A percentile compares a stretch with the other conserved stretches of the same genome.
These are phyloP conservation scores for Scrobipalpa atriplicella DNA, from an alignment of 2,888 invertebrate species.

Conservation along the genomic window DNA sequence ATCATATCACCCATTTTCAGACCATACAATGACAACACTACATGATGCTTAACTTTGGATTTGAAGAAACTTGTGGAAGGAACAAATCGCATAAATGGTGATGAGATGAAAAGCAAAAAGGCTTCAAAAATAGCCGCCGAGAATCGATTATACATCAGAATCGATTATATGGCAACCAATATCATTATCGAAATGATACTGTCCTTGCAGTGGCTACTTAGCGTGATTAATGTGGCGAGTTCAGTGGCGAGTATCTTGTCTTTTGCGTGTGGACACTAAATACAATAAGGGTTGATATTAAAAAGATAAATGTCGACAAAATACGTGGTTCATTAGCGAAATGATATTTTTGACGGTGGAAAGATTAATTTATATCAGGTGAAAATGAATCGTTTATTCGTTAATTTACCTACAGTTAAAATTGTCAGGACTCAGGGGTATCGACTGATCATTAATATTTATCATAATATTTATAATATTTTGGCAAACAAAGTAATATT, in stretches of 20 bases:
- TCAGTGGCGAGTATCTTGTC: background rate
- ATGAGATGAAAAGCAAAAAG: background rate
- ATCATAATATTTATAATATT: no score
- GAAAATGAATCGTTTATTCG: background rate
- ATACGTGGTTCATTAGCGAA: constrained; percentile 19
- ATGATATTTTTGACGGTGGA: background rate
- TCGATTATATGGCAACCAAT: constrained; percentile 36
- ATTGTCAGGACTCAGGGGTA: no score
- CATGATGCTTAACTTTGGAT: no score
- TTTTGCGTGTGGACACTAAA: background rate
- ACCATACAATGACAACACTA: no score
- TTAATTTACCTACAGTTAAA: background rate
- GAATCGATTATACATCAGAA: constrained; percentile 26
- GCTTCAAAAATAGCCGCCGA: background rate
- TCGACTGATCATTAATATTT: no score
- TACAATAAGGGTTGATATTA: constrained; percentile 18
- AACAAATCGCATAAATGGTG: no score
- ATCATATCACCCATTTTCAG: no score
- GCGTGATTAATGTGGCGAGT: constrained; percentile 31
- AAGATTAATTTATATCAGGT: background rate
- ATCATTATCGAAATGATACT: constrained; percentile 35
- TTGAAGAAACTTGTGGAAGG: no score
- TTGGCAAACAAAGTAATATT: no score
- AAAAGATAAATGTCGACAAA: constrained; percentile 23
- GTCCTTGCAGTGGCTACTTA: constrained; percentile 33